phyloP scores from a whole-genome alignment of 2,113 vertebrate genomes.

The Malurus melanocephalus region DNA sequence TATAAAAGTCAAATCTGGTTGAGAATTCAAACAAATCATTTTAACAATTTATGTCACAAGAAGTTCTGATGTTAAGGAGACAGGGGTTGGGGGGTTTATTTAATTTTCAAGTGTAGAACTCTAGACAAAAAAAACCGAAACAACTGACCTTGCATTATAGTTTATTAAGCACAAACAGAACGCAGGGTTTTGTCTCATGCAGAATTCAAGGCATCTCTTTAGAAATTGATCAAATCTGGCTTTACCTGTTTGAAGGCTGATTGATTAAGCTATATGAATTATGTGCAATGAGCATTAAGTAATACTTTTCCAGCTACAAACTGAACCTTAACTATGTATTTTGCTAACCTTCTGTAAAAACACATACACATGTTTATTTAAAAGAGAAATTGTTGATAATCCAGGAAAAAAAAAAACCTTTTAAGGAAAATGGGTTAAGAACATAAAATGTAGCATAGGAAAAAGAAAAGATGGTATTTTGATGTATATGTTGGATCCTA shows the following conservation, averaged over 20 bases:
- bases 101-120: neutral
- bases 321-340: neutral
- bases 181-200: neutral
- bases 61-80: neutral
- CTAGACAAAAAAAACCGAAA: neutral
- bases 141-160: neutral
- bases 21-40: neutral
- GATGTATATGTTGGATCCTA: neutral
- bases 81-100: neutral
- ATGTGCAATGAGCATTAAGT: neutral
- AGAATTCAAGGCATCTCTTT: neutral
- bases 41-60: neutral
- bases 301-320: neutral
- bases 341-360: neutral
- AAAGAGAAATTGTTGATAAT: neutral
- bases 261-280: neutral
- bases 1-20: neutral
- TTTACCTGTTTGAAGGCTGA: neutral
- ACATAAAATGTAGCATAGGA: neutral
- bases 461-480: neutral
- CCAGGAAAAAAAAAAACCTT: neutral
- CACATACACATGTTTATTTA: neutral
- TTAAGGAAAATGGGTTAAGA: neutral
- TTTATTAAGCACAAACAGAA: neutral
- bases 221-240: neutral